phyloP scores from a whole-genome alignment of 2,113 vertebrate species.

The Pseudorectes ferrugineus region DNA sequence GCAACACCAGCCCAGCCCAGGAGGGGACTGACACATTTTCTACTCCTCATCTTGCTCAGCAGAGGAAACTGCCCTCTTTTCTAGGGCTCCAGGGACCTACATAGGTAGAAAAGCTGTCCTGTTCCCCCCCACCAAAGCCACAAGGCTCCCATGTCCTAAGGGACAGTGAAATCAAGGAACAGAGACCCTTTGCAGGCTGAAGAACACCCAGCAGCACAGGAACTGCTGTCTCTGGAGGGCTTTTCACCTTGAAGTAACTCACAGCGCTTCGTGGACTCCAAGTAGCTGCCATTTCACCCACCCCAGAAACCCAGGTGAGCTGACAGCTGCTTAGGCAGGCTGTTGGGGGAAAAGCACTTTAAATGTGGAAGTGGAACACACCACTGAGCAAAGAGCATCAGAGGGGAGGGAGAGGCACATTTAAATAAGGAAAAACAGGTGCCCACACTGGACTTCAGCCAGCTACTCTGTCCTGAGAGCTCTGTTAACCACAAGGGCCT shows the following conservation, averaged over 20 bases:
- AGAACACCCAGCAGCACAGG: neutral
- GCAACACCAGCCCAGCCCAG: neutral
- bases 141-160: neutral
- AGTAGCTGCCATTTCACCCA: neutral
- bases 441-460: neutral
- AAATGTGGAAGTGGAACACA: neutral
- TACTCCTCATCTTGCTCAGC: neutral
- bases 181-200: neutral
- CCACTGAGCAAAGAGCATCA: neutral
- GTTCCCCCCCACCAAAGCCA: neutral
- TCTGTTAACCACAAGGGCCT: neutral
- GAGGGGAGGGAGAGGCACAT: neutral
- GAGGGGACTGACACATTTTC: neutral
- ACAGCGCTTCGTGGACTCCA: fast-evolving
- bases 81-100: neutral
- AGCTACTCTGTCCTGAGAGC: neutral
- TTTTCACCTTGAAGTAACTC: neutral
- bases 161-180: neutral
- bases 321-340: neutral
- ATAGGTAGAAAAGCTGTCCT: neutral
- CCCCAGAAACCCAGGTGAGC: neutral
- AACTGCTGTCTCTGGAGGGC: neutral
- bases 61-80: neutral
- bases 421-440: neutral
- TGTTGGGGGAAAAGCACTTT: neutral